A percentile compares a stretch with the other conserved stretches of the same genome.
Evolutionary conservation across 1,140 invertebrate genomes (phyloP).

Genomic region (Coptotermes formosanus): DNA sequence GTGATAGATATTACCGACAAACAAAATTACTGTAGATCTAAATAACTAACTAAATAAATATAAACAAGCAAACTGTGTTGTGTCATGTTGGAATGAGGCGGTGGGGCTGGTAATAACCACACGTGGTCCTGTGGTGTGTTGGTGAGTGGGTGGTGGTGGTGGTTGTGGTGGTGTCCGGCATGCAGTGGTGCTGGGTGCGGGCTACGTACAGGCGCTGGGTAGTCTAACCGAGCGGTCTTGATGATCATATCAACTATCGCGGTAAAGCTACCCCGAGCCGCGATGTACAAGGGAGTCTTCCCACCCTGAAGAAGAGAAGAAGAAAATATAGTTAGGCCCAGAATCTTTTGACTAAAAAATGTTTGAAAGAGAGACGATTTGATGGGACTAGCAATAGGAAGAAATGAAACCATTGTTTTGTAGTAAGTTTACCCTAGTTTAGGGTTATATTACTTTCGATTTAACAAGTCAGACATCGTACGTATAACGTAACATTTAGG

Average conservation of each 20-base stretch:
- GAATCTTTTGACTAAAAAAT: not conserved
- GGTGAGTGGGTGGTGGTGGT: not conserved
- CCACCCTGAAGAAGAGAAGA: conserved; percentile 52
- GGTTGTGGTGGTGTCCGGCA: not conserved
- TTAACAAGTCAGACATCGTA: too few relatives aligned
- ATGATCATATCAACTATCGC: conserved; percentile 83
- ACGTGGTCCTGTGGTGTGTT: conserved; percentile 12
- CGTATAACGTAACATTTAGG: too few relatives aligned
- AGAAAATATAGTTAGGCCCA: conserved; percentile 12
- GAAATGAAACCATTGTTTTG: too few relatives aligned
- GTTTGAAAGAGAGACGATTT: too few relatives aligned
- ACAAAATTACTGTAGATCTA: too few relatives aligned
- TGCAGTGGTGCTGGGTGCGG: not conserved
- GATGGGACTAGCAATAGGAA: too few relatives aligned
- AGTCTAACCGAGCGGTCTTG: conserved; percentile 66
- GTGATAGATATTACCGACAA: too few relatives aligned
- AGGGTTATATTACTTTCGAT: too few relatives aligned
- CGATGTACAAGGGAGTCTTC: conserved; percentile 66
- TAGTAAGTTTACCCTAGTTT: too few relatives aligned
- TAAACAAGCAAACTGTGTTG: not conserved
- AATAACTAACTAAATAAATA: too few relatives aligned
- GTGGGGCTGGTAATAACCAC: not conserved
- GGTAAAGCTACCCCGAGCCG: conserved; percentile 77
- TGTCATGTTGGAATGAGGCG: not conserved
- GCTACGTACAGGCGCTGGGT: conserved; percentile 42